These are phyloP conservation scores for Torymus aiolomorphi DNA, from an alignment of 2,888 invertebrate species.

Conservation along the genomic window DNA sequence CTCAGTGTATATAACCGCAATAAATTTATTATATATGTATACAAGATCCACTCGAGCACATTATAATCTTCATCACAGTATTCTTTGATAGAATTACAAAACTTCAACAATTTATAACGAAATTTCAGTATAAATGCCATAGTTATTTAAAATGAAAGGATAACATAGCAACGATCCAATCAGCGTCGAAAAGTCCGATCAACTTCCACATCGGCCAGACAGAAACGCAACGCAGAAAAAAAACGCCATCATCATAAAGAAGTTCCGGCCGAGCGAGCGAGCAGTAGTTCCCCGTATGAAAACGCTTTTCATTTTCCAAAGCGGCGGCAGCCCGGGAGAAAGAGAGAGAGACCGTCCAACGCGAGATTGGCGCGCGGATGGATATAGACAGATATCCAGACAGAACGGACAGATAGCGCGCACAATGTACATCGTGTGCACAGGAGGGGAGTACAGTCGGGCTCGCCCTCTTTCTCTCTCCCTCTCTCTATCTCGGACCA, in stretches of 20 bases:
- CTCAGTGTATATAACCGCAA: too few species aligned
- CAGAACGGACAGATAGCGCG: slow-evolving; percentile 23
- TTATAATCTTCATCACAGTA: too few species aligned
- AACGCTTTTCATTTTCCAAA: slow-evolving; percentile 35
- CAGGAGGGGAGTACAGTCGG: not conserved
- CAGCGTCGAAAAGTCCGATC: too few species aligned
- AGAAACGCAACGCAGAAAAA: too few species aligned
- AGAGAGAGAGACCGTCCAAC: not conserved
- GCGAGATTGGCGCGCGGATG: slow-evolving; percentile 34
- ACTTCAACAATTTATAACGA: too few species aligned
- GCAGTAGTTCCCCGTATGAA: slow-evolving; percentile 5
- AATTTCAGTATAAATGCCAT: too few species aligned
- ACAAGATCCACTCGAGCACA: too few species aligned
- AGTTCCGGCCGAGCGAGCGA: not conserved
- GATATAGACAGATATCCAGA: slow-evolving; percentile 30
- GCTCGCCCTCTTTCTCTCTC: slow-evolving; percentile 6
- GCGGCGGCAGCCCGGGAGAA: not conserved
- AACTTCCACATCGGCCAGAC: too few species aligned
- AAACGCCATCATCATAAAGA: not conserved
- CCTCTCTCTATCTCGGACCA: not conserved
- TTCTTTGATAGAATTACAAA: too few species aligned
- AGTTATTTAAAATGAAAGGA: not conserved
- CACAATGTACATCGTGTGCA: slow-evolving; percentile 12
- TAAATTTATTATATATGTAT: too few species aligned
- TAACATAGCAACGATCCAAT: not conserved